Conservation (phyloP, 2,113 vertebrate species). For the Hippopotamus amphibius region DNA sequence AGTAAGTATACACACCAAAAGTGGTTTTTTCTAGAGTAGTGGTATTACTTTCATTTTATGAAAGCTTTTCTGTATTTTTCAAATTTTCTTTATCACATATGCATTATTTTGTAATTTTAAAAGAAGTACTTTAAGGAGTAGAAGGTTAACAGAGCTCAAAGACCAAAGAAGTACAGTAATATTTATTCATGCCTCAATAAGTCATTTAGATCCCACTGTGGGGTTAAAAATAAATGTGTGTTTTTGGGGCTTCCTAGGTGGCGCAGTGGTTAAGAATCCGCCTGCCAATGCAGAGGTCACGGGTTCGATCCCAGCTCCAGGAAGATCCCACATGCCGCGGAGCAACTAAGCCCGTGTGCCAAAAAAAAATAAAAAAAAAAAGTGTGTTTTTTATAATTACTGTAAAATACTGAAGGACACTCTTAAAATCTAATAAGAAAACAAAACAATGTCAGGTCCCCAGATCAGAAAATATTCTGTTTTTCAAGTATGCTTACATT, state of each 20-base stretch:
- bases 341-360: too few species aligned
- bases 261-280: too few species aligned
- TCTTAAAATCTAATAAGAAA: constrained; percentile 2
- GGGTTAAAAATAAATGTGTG: not conserved
- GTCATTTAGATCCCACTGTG: not conserved
- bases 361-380: too few species aligned
- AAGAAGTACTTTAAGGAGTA: not conserved
- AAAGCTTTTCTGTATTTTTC: not conserved
- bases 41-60: not conserved
- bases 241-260: too few species aligned
- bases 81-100: not conserved
- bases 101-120: not conserved
- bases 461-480: not conserved
- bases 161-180: not conserved
- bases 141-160: not conserved
- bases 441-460: not conserved
- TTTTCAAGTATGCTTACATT: not conserved
- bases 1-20: not conserved
- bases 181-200: not conserved
- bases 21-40: not conserved
- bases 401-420: not conserved
- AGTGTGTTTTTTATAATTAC: not conserved
- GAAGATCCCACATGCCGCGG: too few species aligned
- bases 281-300: too few species aligned
- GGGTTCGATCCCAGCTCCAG: too few species aligned